These are phyloP conservation scores for Caretta caretta DNA, from an alignment of 2,113 vertebrate species.

Conservation along the genomic window DNA sequence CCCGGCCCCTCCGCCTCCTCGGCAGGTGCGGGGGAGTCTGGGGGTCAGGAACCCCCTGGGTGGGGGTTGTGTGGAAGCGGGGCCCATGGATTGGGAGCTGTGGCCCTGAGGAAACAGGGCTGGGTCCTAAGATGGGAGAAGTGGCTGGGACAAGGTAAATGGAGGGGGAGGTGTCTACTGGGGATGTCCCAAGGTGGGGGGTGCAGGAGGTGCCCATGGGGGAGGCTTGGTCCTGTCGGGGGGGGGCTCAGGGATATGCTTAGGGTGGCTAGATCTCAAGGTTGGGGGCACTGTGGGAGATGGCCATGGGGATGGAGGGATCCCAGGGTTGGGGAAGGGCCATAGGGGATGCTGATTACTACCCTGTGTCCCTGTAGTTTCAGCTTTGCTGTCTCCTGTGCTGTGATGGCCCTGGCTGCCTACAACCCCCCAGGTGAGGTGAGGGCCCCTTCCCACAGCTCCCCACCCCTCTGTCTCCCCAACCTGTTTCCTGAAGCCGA, in stretches of 20 bases:
- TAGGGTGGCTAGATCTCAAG: too few relatives aligned
- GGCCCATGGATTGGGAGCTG: neutral
- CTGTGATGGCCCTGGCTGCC: constrained; percentile 86
- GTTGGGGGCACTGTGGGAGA: neutral
- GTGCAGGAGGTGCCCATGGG: neutral
- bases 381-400: constrained; percentile 86
- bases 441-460: neutral
- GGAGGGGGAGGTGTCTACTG: neutral
- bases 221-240: neutral
- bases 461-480: neutral
- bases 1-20: constrained; percentile 85
- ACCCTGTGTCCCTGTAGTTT: constrained; percentile 68
- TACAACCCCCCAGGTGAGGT: constrained; percentile 81
- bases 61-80: too few relatives aligned
- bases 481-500: neutral
- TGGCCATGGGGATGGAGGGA: neutral
- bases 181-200: neutral
- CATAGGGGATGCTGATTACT: neutral
- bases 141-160: too few relatives aligned
- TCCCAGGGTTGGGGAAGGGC: neutral
- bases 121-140: neutral
- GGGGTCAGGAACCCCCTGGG: neutral
- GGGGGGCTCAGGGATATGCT: too few relatives aligned
- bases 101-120: neutral
- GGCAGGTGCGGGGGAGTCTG: constrained; percentile 82